These are phyloP conservation scores for Ethmia dodecea DNA, from an alignment of 2,888 invertebrate genomes.

Conservation along the genomic window DNA sequence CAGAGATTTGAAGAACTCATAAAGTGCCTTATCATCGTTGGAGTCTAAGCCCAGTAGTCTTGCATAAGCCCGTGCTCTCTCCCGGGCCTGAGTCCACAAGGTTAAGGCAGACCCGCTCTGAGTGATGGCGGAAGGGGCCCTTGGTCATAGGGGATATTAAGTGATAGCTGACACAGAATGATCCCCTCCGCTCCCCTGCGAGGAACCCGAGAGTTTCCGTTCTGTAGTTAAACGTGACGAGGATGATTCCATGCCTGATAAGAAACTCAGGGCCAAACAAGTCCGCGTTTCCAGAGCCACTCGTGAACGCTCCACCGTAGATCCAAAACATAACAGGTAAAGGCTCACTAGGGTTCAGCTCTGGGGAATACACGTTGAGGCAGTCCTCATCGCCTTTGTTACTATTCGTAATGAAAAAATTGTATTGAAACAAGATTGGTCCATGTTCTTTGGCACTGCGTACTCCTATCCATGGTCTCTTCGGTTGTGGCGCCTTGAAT, in stretches of 20 bases:
- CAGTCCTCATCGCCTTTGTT: constrained; percentile 42
- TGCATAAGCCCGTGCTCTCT: constrained; percentile 40
- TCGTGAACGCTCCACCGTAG: constrained; percentile 31
- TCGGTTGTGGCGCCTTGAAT: constrained; percentile 36
- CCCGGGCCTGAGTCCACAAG: constrained; percentile 73
- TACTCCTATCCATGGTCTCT: constrained; percentile 35
- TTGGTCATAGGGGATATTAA: constrained; percentile 46
- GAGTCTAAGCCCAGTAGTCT: constrained; percentile 34
- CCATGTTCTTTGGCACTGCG: constrained; percentile 34
- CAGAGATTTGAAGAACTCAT: constrained; percentile 30
- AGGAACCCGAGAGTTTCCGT: constrained; percentile 33
- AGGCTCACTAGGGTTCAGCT: constrained; percentile 24
- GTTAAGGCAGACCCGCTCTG: constrained; percentile 81
- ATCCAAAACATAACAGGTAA: constrained; percentile 43
- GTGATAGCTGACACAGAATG: constrained; percentile 34
- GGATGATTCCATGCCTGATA: constrained; percentile 28
- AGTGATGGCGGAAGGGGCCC: constrained; percentile 70
- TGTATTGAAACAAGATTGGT: constrained; percentile 27
- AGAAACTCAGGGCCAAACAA: constrained; percentile 35
- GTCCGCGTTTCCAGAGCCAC: constrained; percentile 32
- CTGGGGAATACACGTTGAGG: constrained; percentile 43
- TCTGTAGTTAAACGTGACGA: constrained; percentile 40
- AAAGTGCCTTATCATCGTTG: constrained; percentile 26
- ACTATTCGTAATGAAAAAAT: constrained; percentile 10
- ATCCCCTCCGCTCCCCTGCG: constrained; percentile 40